These are phyloP conservation scores for Baccha elongata DNA, from an alignment of 2,888 invertebrate species.

Conservation along the genomic window DNA sequence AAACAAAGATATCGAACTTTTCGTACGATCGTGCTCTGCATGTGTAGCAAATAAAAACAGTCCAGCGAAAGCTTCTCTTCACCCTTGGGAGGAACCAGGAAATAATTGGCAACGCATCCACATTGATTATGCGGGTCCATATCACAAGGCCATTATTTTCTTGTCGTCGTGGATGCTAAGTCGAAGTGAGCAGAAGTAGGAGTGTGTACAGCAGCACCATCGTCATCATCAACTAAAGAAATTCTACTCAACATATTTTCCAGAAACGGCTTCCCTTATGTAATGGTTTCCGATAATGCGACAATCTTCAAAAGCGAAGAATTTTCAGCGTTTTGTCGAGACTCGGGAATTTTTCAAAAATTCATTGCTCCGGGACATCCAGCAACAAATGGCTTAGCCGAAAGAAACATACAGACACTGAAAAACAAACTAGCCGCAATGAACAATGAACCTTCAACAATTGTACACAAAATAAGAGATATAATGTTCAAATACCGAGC, in stretches of 20 bases:
- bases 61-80: background rate
- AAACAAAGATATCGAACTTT: constrained; percentile 39
- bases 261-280: constrained; percentile 34
- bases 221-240: constrained; percentile 12
- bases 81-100: constrained; percentile 1
- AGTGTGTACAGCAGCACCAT: constrained; percentile 29
- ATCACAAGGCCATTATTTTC: constrained; percentile 33
- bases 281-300: constrained; percentile 35
- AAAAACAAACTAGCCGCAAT: constrained; percentile 14
- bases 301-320: constrained; percentile 31
- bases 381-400: constrained; percentile 19
- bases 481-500: constrained; percentile 8
- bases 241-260: constrained; percentile 35
- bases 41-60: background rate
- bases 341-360: constrained; percentile 31
- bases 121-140: constrained; percentile 39
- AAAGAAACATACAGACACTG: constrained; percentile 2
- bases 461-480: constrained; percentile 7
- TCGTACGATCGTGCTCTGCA: constrained; percentile 16
- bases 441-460: background rate
- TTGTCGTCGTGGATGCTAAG: constrained; percentile 40
- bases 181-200: constrained; percentile 49
- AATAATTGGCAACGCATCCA: constrained; percentile 29
- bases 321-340: constrained; percentile 20
- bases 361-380: constrained; percentile 36